Base-by-base conservation (phyloP, 1,140 invertebrate genomes). In the Drosophila takahashii region DNA sequence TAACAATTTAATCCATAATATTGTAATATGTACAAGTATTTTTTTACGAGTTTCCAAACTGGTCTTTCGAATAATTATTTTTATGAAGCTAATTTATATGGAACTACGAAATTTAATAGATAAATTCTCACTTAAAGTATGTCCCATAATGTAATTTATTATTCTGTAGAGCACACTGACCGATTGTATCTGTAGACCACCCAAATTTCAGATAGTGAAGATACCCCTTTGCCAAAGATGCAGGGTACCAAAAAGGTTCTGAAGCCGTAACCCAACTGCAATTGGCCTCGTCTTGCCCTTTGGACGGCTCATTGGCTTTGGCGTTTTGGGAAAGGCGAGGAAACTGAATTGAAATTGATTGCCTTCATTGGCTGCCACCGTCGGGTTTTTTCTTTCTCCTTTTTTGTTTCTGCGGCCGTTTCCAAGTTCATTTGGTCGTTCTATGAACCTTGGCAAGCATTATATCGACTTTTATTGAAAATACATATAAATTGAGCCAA, bases 301-400 rank as follows among this genome's bases (percentile, higher is more conserved):
- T 84, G 44, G 80, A 89, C 77, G 84, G 72, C 72, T 89, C 84
- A 89, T 89, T 89, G 84, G 79, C 64, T 77, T 77, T 77, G 58
- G 57, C 42, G 27, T 34, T 67, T 76, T 39, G 65, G 59, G 51
- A 83, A 87, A 87, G 75, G 83, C 83, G 66, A 83, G 69, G 54
- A 87, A 86, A 86, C 65, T 87, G 78, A 85, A 86, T 86, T 87
- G 84, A 89, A 89, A 86, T 86, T 89, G 84, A 89, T 89, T 89
- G 83, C 71, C 83, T 89, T 87, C 76, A 87, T 87, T 89, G 84
- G 71, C 41, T 70, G 66, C 66, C 57, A 48, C 57, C 59, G 27
- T 10, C 45, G 36, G 45, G 6, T 32, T 32, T 16, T 76, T 34
- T 67, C 39, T 34, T 51, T 44, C 52, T 77, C 61, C 57, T 44